Base-by-base conservation (phyloP, 2,797 vertebrate species). In the Aulostomus chinensis region DNA sequence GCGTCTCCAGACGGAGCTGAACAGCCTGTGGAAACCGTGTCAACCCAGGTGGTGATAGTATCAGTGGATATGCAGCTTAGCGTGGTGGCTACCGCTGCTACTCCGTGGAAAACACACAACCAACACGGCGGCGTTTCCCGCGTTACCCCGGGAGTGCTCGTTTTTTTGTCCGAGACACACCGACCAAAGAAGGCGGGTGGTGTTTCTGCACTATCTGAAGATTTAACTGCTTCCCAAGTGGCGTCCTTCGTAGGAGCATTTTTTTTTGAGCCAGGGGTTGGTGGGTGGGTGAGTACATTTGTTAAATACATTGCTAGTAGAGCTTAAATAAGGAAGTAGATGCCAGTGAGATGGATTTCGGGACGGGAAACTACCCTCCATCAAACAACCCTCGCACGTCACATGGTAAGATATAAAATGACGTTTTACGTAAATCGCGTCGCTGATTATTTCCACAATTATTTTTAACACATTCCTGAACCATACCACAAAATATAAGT, bases 71-170 rank as follows among this genome's bases (percentile, higher is more conserved):
- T 40, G 7, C 9, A 4, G 17, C 16, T 64, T 61, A 40, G 55
- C 60, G 39, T 22, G 50, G 59, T 31, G 12, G 52, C 9, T 21
- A 26, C 10, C 41, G 55, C 12, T 26, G 26, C 33, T 0, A 9
- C 21, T n/a, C n/a, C 4, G 24, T 10, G 25, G 40, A 34, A 50
- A 63, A 49, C 59, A 54, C 22, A 14, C 10, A 75, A 75, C 42
- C 36, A 49, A 76, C 59, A 54, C 49, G 43, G 33, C 38, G 24
- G 7, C 40, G 35, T 80, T 89, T 89, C 87, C 87, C 87, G 87
- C 87, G 78, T 83, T 86, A 39, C 9, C n/a, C 2, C 0, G 6
- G 31, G 3, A 8, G 58, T 68, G 81, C 3, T 79, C 34, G 74
- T 17, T 86, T 80, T 54, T 6, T 0, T 3, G 1, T 46, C 51